phyloP scores from a whole-genome alignment of 2,888 invertebrate genomes.

The Tortricodes alternella region DNA sequence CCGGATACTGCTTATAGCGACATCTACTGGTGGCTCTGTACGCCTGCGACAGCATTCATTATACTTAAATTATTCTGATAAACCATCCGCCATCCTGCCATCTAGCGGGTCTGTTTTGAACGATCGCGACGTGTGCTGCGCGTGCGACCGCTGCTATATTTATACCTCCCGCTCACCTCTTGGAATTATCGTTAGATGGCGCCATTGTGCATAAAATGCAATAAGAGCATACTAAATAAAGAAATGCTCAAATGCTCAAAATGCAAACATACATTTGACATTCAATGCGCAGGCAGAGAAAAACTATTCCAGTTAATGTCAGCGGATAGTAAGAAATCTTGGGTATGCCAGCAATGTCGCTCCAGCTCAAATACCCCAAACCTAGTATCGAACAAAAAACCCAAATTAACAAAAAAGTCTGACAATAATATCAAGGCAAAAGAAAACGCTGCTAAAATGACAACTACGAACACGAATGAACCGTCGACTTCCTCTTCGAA shows the following conservation, averaged over 20 bases:
- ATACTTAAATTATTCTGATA: too few species aligned
- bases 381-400: neutral
- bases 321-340: neutral
- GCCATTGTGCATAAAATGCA: neutral
- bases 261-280: neutral
- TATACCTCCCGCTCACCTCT: neutral
- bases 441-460: neutral
- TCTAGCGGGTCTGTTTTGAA: too few species aligned
- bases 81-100: too few species aligned
- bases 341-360: neutral
- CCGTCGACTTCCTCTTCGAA: neutral
- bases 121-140: neutral
- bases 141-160: neutral
- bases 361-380: neutral
- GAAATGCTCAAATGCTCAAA: neutral
- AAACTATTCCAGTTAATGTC: neutral
- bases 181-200: neutral
- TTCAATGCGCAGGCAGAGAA: neutral
- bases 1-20: too few species aligned
- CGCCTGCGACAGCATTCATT: too few species aligned
- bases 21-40: too few species aligned
- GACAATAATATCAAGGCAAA: neutral
- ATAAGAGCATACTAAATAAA: neutral
- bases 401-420: neutral
- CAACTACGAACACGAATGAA: neutral